Percentiles rank a stretch among this genome's conserved stretches.
Evolutionary conservation across 2,113 vertebrate genomes (phyloP).

Genomic region (Promerops cafer): DNA sequence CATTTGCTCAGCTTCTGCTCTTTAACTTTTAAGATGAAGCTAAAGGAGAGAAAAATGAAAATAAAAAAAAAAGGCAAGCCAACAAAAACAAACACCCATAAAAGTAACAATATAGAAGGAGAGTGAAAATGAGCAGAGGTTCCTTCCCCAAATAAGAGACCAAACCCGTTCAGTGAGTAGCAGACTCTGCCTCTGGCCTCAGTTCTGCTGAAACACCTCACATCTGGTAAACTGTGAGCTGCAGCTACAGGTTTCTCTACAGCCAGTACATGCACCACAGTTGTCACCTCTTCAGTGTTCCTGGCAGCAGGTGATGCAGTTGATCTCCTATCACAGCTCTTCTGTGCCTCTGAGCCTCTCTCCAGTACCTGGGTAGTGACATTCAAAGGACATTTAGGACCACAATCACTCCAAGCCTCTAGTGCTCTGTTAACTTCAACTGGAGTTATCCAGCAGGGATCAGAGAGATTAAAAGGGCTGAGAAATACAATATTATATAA

Average conservation of each 20-base stretch:
- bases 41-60: not conserved
- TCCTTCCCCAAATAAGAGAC: not conserved
- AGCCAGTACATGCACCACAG: accelerated
- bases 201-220: not conserved
- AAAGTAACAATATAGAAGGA: not conserved
- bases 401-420: not conserved
- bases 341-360: not conserved
- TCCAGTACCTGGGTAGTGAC: not conserved
- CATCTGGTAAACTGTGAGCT: not conserved
- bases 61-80: not conserved
- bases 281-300: not conserved
- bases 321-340: not conserved
- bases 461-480: not conserved
- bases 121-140: not conserved
- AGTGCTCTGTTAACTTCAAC: not conserved
- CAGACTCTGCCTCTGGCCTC: not conserved
- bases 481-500: not conserved
- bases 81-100: not conserved
- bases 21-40: not conserved
- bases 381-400: not conserved
- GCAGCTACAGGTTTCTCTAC: not conserved
- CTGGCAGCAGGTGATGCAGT: too few relatives aligned
- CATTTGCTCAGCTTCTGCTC: not conserved
- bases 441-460: not conserved
- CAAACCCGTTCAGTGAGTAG: not conserved